phyloP scores from a whole-genome alignment of 2,113 vertebrate species.

The Ondatra zibethicus region DNA sequence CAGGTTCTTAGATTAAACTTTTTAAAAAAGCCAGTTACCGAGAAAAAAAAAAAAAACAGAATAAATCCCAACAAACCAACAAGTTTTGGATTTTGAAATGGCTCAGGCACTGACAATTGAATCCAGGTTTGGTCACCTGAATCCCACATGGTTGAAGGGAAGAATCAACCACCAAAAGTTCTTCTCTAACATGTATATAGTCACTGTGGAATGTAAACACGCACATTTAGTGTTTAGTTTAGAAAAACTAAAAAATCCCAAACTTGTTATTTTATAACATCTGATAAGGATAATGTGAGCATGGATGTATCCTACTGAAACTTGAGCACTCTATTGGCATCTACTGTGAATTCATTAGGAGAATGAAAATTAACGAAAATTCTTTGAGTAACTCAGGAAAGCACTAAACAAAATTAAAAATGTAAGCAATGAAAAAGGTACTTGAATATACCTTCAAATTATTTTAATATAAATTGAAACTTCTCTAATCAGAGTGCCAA shows the following conservation, averaged over 20 bases:
- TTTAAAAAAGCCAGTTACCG: neutral
- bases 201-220: neutral
- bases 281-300: neutral
- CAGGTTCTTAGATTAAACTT: neutral
- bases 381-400: neutral
- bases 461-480: slow-evolving; percentile 22
- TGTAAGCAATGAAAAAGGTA: neutral
- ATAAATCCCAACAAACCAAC: neutral
- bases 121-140: neutral
- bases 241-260: neutral
- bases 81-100: neutral
- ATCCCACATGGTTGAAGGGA: neutral
- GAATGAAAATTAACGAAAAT: neutral
- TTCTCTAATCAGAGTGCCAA: neutral
- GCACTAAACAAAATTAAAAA: neutral
- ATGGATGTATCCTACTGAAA: neutral
- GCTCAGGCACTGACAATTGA: neutral
- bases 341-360: neutral
- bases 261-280: neutral
- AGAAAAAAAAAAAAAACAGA: neutral
- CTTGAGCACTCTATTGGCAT: neutral
- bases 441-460: neutral
- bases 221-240: too few species aligned
- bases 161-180: neutral
- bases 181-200: neutral